Percentiles rank a stretch among this genome's conserved stretches.
phyloP scores from a whole-genome alignment of 2,888 invertebrate species.

The Formica aserva region DNA sequence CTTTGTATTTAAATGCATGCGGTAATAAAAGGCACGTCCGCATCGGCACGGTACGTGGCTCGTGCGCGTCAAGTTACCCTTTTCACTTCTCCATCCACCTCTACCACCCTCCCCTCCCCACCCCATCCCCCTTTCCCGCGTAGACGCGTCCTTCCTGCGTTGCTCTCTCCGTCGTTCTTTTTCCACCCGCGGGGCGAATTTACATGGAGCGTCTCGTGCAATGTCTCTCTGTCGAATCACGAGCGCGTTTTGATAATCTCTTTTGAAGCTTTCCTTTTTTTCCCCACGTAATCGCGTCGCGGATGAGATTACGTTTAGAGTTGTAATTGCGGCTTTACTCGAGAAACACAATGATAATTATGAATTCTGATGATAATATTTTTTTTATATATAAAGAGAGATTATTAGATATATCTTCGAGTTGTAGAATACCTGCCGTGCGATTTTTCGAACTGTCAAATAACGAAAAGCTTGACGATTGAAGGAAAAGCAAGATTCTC shows the following conservation, averaged over 20 bases:
- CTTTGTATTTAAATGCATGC: constrained; percentile 77
- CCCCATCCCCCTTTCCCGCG: neutral
- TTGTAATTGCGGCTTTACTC: neutral
- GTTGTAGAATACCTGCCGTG: neutral
- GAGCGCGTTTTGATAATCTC: constrained; percentile 23
- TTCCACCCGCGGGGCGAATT: constrained; percentile 18
- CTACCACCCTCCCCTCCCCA: too few relatives aligned
- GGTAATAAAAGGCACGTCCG: constrained; percentile 74
- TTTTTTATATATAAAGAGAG: neutral
- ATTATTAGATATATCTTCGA: neutral
- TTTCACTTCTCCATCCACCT: neutral
- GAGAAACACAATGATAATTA: neutral
- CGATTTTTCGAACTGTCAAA: neutral
- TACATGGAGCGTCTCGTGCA: constrained; percentile 7
- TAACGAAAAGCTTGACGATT: neutral
- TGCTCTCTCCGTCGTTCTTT: constrained; percentile 22
- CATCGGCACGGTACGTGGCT: constrained; percentile 65
- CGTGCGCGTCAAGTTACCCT: constrained; percentile 40
- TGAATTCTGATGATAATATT: neutral
- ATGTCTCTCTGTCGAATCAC: constrained; percentile 39
- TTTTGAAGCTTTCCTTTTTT: neutral
- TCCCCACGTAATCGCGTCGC: neutral
- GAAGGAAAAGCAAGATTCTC: neutral
- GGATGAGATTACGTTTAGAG: neutral
- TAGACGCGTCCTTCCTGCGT: constrained; percentile 18